These are phyloP conservation scores for Centropus unirufus DNA, from an alignment of 2,113 vertebrate species.

Conservation along the genomic window DNA sequence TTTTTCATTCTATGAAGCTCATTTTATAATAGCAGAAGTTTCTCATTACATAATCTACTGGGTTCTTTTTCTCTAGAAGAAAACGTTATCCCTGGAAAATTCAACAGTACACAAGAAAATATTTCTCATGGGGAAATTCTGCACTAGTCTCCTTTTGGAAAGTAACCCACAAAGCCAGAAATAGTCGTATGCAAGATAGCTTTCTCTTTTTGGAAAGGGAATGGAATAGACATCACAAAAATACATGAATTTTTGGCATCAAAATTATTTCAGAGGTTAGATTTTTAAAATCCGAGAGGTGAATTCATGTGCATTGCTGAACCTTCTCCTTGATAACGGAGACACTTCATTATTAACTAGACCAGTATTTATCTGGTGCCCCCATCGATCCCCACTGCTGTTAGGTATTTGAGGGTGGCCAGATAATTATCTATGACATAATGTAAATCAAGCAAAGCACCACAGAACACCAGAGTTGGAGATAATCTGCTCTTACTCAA, in stretches of 20 bases:
- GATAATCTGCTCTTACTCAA: fast-evolving
- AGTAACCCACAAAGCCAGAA: not conserved
- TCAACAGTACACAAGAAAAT: not conserved
- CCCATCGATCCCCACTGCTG: fast-evolving
- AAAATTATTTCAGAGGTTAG: not conserved
- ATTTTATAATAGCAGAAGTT: not conserved
- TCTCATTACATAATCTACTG: not conserved
- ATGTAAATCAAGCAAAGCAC: not conserved
- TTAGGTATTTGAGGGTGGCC: not conserved
- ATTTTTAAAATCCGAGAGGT: not conserved
- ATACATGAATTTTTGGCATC: not conserved
- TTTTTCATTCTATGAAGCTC: not conserved
- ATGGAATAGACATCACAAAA: not conserved
- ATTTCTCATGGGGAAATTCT: not conserved
- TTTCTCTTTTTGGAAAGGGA: not conserved
- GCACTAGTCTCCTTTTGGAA: not conserved
- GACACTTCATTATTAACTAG: not conserved
- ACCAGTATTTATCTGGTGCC: not conserved
- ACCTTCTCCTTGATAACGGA: not conserved
- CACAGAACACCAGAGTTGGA: not conserved
- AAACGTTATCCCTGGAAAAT: not conserved
- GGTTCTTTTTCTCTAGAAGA: not conserved
- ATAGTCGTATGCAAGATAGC: not conserved
- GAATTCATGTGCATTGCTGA: not conserved
- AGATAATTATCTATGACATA: not conserved